Evolutionary conservation across 1,140 invertebrate species (phyloP), one percentile per base, ranked within the genome.

Genomic region (Phenacoccus solenopsis): DNA sequence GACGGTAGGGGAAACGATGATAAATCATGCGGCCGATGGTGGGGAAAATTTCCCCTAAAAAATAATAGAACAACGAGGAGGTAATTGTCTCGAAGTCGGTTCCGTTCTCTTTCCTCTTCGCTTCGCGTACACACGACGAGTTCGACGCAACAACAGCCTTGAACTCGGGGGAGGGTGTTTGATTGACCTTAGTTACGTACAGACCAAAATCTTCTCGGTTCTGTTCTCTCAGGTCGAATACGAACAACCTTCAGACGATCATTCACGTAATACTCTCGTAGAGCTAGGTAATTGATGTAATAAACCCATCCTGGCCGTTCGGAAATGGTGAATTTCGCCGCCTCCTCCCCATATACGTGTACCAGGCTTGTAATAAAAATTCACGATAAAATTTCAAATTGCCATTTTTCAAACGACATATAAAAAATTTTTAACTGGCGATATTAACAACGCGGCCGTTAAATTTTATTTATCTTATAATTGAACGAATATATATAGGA

Each of bases 91-190:
- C 59, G 59, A 64, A 64, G 59, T 64, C 59, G 22, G 59, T 64
- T 64, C 59, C 59, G 59, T 64, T 64, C 25, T 64, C 59, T 64
- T 64, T 64, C 25, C 25, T 64, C 21, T 64, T 20, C 25, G 13
- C 16, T n/a, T 22, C 56, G 9, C 59, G 21, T 16, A 25, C 59
- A 27, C 13, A 22, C 59, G n/a, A 24, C 22, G 59, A 64, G 10
- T 64, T 64, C 49, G 49, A 69, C 57, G 69, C 30, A 57, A 57
- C 38, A 27, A 27, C 69, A 70, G 69, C 69, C 69, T 70, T 70
- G 69, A 70, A 70, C 69, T 70, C 69, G 69, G 69, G 57, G 69
- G 69, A 70, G 69, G 69, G 25, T 57, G 57, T 64, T 64, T 27
- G 25, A 64, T 64, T 64, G 59, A 64, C 59, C 59, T 64, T 64